Conservation (phyloP, 1,140 invertebrate species). For the Propsilocerus akamusi region DNA sequence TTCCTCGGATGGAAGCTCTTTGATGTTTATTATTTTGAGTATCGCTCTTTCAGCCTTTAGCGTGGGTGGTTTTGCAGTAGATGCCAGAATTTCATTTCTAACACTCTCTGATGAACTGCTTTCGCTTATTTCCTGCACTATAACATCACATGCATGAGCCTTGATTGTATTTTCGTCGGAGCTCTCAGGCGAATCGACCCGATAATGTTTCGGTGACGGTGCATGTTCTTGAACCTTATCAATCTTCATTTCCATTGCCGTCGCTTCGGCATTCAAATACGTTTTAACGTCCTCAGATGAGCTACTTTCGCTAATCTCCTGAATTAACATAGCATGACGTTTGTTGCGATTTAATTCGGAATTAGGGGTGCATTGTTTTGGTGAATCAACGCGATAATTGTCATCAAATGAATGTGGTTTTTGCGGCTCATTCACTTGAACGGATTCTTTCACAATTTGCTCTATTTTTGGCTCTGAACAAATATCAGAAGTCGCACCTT, state of each 20-base stretch:
- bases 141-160: background rate
- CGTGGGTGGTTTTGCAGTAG: background rate
- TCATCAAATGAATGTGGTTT: background rate
- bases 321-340: background rate
- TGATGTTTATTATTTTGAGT: background rate
- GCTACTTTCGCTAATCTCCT: background rate
- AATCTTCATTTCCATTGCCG: background rate
- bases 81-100: background rate
- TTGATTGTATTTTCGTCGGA: background rate
- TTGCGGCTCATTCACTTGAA: background rate
- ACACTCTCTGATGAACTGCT: background rate
- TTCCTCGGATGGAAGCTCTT: background rate
- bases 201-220: background rate
- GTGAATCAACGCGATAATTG: slow-evolving; percentile 1
- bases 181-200: background rate
- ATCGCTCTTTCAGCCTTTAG: background rate
- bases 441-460: background rate
- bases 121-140: background rate
- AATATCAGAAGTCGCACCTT: background rate
- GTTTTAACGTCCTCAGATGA: background rate
- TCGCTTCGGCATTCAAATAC: background rate
- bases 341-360: background rate
- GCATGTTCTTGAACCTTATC: background rate
- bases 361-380: background rate
- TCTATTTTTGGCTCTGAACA: background rate